Evolutionary conservation across 2,113 vertebrate species (phyloP).

Genomic region (Enhydra lutris): DNA sequence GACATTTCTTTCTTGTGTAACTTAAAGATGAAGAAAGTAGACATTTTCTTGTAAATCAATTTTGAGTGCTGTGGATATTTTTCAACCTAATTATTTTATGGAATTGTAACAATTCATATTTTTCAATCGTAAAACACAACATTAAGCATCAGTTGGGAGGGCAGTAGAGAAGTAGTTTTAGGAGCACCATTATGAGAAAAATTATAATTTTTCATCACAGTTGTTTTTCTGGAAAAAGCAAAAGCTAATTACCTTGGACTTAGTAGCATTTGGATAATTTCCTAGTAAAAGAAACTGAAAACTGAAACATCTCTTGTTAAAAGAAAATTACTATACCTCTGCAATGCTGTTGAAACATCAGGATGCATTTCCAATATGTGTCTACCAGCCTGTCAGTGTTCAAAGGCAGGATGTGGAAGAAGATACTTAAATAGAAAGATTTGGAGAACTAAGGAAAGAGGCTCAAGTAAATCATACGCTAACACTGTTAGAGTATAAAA

Average conservation of each 20-base stretch:
- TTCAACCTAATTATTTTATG: constrained; percentile 60
- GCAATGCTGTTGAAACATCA: not conserved
- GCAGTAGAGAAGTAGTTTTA: not conserved
- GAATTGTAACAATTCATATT: constrained; percentile 33
- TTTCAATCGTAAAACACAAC: constrained; percentile 44
- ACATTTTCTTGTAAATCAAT: constrained; percentile 53
- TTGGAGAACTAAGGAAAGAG: not conserved
- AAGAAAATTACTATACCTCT: not conserved
- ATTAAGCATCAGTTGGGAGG: constrained; percentile 24
- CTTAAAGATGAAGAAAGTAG: constrained; percentile 25
- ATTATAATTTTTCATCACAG: constrained; percentile 45
- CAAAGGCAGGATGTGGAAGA: not conserved
- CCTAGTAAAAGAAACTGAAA: constrained; percentile 33
- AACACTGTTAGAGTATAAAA: not conserved
- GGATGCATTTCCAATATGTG: not conserved
- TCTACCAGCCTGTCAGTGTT: not conserved
- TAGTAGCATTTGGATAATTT: constrained; percentile 42
- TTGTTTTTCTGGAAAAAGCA: constrained; percentile 39
- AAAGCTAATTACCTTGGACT: constrained; percentile 40
- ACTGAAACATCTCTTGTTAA: not conserved
- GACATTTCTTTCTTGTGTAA: constrained; percentile 53
- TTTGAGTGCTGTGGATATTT: constrained; percentile 38
- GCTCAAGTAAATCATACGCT: not conserved
- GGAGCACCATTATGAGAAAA: constrained; percentile 13
- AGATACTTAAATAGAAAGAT: not conserved